These are phyloP conservation scores for Corythornis leucogaster DNA, from an alignment of 2,797 vertebrate species.

Conservation along the genomic window DNA sequence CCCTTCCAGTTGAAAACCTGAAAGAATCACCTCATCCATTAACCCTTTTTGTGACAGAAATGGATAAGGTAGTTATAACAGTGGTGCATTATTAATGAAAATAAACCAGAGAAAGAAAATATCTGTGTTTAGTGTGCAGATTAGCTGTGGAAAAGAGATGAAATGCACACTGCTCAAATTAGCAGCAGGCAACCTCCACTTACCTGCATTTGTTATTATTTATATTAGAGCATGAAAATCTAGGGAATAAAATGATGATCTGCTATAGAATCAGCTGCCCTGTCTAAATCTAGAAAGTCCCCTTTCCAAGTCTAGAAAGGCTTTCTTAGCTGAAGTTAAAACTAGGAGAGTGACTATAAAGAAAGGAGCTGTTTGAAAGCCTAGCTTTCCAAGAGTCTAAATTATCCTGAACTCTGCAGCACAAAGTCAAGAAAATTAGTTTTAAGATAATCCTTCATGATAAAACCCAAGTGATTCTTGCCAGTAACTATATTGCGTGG, in stretches of 20 bases:
- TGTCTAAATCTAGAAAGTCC: too few relatives aligned
- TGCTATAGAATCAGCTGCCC: neutral
- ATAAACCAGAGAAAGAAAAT: neutral
- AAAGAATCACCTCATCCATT: neutral
- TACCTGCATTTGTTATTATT: neutral
- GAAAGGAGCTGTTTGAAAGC: neutral
- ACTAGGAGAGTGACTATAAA: neutral
- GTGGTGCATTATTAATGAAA: neutral
- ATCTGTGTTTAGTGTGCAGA: neutral
- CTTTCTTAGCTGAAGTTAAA: neutral
- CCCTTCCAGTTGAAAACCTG: neutral
- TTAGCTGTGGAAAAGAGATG: neutral
- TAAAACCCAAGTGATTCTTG: constrained; percentile 1
- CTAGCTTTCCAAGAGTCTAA: neutral
- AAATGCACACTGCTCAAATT: neutral
- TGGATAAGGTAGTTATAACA: neutral
- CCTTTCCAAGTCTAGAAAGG: neutral
- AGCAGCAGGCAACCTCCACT: neutral
- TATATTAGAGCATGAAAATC: neutral
- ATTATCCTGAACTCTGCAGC: neutral
- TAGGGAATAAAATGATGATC: neutral
- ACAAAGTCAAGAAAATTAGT: neutral
- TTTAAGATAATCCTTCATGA: constrained; percentile 1
- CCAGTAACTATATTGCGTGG: neutral
- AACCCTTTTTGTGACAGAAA: neutral